These are phyloP conservation scores for Synodontis membranacea DNA, from an alignment of 2,113 vertebrate genomes.

Conservation along the genomic window DNA sequence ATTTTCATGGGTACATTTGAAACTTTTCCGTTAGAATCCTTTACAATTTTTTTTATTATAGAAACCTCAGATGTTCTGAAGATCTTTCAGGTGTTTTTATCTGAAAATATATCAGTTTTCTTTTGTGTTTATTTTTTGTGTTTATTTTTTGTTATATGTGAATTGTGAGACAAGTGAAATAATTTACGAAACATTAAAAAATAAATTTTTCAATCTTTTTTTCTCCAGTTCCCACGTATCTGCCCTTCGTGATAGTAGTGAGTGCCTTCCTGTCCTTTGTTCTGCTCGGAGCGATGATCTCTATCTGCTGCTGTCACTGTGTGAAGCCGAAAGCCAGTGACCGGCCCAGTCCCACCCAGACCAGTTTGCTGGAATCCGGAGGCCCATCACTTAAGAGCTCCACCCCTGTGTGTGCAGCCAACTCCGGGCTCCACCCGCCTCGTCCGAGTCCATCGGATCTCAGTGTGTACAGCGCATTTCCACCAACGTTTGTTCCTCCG, in stretches of 20 bases:
- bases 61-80: too few species aligned
- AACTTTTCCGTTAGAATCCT: too few species aligned
- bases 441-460: conserved; percentile 43
- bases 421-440: conserved; percentile 52
- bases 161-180: too few species aligned
- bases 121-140: background rate
- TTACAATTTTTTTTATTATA: too few species aligned
- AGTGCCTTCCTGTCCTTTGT: conserved; percentile 64
- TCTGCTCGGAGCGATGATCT: conserved; percentile 59
- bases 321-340: conserved; percentile 56
- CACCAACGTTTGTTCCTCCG: conserved; percentile 43
- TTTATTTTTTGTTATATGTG: too few species aligned
- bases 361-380: conserved; percentile 60
- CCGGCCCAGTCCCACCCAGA: conserved; percentile 57
- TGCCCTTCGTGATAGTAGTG: conserved; percentile 69
- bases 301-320: conserved; percentile 69
- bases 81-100: too few species aligned
- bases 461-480: conserved; percentile 53
- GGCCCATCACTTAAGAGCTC: conserved; percentile 56
- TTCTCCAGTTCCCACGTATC: conserved; percentile 65
- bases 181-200: too few species aligned
- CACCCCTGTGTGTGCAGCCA: conserved; percentile 61
- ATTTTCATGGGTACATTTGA: too few species aligned
- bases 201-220: too few species aligned
- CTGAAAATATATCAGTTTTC: background rate